These are phyloP conservation scores for Apamea monoglypha DNA, from an alignment of 2,888 invertebrate species.

Conservation along the genomic window DNA sequence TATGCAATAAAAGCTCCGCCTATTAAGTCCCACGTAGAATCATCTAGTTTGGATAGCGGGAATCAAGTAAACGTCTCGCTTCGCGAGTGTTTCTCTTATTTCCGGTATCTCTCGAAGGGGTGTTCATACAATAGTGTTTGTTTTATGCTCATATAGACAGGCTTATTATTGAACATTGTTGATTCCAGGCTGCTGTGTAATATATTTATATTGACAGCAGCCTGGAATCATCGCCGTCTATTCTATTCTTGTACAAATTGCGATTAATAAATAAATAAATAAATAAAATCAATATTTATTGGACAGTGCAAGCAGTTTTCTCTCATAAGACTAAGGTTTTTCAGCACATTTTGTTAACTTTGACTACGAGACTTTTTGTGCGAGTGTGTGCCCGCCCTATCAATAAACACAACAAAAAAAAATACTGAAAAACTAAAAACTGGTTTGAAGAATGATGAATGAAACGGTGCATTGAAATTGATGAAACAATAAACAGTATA, in stretches of 20 bases:
- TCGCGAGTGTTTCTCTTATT: constrained; percentile 24
- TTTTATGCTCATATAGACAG: neutral
- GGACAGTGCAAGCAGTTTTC: neutral
- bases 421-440: no score
- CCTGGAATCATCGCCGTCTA: no score
- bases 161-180: neutral
- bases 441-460: no score
- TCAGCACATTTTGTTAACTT: no score
- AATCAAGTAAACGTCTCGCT: neutral
- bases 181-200: neutral
- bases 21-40: neutral
- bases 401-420: no score
- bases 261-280: no score
- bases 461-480: no score
- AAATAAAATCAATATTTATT: neutral
- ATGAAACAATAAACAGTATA: no score
- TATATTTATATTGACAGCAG: no score
- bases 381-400: neutral
- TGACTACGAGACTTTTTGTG: neutral
- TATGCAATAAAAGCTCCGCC: no score
- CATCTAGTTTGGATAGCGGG: neutral
- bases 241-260: no score
- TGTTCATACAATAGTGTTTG: constrained; percentile 2
- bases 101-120: neutral
- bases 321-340: no score